Conservation (phyloP, 2,113 vertebrate genomes). For the Bagarius yarrelli region DNA sequence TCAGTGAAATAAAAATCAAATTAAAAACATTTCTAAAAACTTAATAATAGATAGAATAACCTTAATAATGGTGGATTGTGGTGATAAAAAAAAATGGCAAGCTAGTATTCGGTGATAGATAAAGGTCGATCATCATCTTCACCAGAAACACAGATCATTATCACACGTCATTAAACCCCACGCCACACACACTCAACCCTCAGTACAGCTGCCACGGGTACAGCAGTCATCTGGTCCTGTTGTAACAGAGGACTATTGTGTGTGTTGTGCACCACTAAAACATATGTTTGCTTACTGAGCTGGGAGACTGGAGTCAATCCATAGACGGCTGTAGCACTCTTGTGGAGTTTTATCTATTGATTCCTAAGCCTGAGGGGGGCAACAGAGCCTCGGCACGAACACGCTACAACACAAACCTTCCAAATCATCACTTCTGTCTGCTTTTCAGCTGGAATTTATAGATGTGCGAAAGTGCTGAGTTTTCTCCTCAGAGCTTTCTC, state of each 20-base stretch:
- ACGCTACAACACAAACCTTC: not conserved
- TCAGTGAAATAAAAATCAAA: too few species aligned
- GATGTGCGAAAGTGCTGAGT: too few species aligned
- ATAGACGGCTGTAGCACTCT: not conserved
- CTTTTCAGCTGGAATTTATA: not conserved
- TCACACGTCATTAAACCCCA: not conserved
- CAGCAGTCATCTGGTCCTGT: not conserved
- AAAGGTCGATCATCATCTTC: not conserved
- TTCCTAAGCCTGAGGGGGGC: not conserved
- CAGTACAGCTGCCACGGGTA: conserved; percentile 3
- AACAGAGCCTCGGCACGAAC: not conserved
- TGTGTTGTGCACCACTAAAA: not conserved
- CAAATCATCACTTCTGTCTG: not conserved
- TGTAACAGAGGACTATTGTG: conserved; percentile 12
- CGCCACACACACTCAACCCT: not conserved
- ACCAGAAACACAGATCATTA: not conserved
- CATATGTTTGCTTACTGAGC: conserved; percentile 12
- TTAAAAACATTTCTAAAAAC: not conserved
- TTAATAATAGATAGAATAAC: not conserved
- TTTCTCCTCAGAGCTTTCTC: too few species aligned
- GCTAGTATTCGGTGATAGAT: not conserved
- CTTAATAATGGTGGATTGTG: not conserved
- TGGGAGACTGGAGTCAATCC: not conserved
- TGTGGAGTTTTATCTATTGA: not conserved
- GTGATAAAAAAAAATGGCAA: not conserved